Percentiles rank a stretch among this genome's conserved stretches.
phyloP scores from a whole-genome alignment of 2,797 vertebrate genomes.

The Rhinichthys osculus region DNA sequence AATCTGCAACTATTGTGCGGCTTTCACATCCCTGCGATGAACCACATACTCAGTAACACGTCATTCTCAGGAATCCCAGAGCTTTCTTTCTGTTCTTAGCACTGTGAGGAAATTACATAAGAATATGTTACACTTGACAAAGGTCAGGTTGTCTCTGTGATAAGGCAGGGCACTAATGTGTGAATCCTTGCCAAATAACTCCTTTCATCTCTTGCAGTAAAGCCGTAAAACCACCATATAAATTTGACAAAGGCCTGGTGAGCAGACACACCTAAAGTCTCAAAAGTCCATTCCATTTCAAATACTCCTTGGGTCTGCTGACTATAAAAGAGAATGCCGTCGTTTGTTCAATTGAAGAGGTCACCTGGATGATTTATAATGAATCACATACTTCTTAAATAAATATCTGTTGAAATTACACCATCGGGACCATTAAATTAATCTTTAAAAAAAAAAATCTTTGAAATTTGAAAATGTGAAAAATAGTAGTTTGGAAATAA shows the following conservation, averaged over 20 bases:
- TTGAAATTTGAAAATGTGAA: neutral
- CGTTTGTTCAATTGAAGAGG: neutral
- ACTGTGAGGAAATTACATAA: slow-evolving; percentile 64
- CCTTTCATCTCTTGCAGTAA: slow-evolving; percentile 49
- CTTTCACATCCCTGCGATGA: slow-evolving; percentile 49
- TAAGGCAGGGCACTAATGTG: slow-evolving; percentile 43
- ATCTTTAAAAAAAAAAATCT: neutral
- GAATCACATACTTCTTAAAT: neutral
- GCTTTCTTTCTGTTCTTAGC: slow-evolving; percentile 30
- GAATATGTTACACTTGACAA: slow-evolving; percentile 57
- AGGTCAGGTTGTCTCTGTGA: slow-evolving; percentile 55
- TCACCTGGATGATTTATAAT: slow-evolving; percentile 14
- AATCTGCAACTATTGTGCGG: slow-evolving; percentile 38
- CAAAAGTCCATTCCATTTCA: slow-evolving; percentile 21
- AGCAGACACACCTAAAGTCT: slow-evolving; percentile 29
- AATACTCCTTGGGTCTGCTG: slow-evolving; percentile 27
- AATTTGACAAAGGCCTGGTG: slow-evolving; percentile 21
- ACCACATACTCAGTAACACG: slow-evolving; percentile 47
- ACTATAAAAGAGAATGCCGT: slow-evolving; percentile 8
- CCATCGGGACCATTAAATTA: neutral
- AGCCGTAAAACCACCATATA: slow-evolving; percentile 49
- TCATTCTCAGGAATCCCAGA: slow-evolving; percentile 64
- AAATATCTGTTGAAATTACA: slow-evolving; percentile 7
- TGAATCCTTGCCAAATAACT: slow-evolving; percentile 44
- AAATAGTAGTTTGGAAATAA: neutral